Base-by-base conservation (phyloP, 1,140 invertebrate species). In the Lerema accius region DNA sequence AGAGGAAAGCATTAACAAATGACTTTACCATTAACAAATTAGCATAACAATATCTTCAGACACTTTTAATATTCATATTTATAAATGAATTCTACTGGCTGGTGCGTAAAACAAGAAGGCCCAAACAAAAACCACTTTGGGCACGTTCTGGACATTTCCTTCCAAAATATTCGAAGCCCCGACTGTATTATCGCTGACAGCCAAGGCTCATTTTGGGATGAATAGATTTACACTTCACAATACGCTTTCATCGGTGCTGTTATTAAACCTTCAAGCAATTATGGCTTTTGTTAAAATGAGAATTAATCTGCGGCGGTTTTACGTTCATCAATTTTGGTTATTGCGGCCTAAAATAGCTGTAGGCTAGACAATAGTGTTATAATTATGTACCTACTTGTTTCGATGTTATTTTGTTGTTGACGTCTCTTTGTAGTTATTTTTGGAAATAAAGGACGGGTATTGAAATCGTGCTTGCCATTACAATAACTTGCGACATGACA, bases 121-220 rank as follows among this genome's bases (percentile, higher is more conserved):
- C 35, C 10, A 2, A 60, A 53, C 60, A 69, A 69, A 73, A 69
- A 66, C 50, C 56, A 43, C 39, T 73, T 69, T 61, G 55, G 50
- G 66, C 70, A 73, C 70, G 70, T 73, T 66, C 58, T 37, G 37
- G 50, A 26, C 67, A 55, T 73, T 69, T 56, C 56, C 60, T 11
- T 37, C 28, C 48, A 64, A 66, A 64, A 66, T 70, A 63, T 56
- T 69, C 46, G 7, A n/a, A 42, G 50, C 45, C 28, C 28, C 28
- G 28, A 49, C 45, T 55, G 46, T 37, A 43, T 66, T 71, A 72
- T 69, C 66, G 49, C 46, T 53, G 58, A 64, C 49, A 46, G 15
- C 37, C 61, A 67, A 60, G 60, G 28, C 42, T 62, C 61, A 42
- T 67, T 67, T 61, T 58, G 35, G 40, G 50, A 51, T 61, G 17